Evolutionary conservation across 2,113 vertebrate species (phyloP).

Genomic region (Brachionichthys hirsutus): DNA sequence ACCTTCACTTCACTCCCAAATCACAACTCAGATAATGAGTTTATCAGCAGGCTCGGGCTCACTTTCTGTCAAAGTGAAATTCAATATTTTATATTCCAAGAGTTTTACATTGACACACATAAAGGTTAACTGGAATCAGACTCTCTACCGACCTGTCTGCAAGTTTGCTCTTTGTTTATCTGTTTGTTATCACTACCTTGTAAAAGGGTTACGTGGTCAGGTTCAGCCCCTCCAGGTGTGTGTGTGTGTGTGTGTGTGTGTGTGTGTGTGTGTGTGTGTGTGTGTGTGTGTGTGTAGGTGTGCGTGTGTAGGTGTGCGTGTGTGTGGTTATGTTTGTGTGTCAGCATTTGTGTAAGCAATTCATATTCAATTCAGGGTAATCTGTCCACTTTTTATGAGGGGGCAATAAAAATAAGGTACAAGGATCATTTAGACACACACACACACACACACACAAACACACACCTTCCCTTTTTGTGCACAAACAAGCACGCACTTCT

Average conservation of each 20-base stretch:
- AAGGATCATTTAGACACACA: conserved; percentile 53
- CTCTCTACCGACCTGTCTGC: not conserved
- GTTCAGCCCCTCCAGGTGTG: not conserved
- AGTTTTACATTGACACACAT: no score
- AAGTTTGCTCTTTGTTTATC: conserved; percentile 9
- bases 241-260: conserved; percentile 14
- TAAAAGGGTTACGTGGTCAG: conserved; percentile 18
- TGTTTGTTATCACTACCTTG: conserved; percentile 26
- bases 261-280: conserved; percentile 4
- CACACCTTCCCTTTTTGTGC: not conserved
- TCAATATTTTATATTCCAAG: not conserved
- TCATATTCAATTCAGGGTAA: conserved; percentile 7
- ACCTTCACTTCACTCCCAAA: not conserved
- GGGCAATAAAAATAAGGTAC: conserved; percentile 66
- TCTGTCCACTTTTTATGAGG: conserved; percentile 43
- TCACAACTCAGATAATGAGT: no score
- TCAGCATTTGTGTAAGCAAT: no score
- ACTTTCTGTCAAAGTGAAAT: not conserved
- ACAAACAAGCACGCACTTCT: not conserved
- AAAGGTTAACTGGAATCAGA: not conserved
- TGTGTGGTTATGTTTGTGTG: no score
- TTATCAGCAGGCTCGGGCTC: no score
- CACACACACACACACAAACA: not conserved
- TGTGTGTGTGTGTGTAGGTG: not conserved
- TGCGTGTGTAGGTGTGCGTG: not conserved